Conservation (phyloP, 2,888 invertebrate species). For the Habroteleia sp. region DNA sequence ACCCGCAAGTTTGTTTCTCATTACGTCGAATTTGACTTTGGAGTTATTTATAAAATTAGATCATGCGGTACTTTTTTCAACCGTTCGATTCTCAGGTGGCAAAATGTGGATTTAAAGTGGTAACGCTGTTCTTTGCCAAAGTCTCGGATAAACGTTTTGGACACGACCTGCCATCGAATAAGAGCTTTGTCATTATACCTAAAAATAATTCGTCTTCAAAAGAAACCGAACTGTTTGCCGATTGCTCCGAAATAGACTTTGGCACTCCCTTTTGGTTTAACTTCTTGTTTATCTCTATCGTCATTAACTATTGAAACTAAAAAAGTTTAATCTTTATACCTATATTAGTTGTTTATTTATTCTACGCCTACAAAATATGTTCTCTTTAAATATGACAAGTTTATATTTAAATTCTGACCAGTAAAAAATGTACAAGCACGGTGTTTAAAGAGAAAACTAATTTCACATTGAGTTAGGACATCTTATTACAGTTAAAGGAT, state of each 20-base stretch:
- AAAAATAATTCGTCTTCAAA: conserved; percentile 43
- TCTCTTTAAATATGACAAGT: no score
- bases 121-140: conserved; percentile 29
- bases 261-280: not conserved
- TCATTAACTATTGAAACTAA: no score
- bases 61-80: conserved; percentile 35
- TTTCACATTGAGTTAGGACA: no score
- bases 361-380: no score
- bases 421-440: no score
- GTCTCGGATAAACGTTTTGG: conserved; percentile 44
- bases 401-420: no score
- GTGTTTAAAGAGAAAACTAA: no score
- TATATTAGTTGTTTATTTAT: no score
- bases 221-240: conserved; percentile 36
- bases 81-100: conserved; percentile 24
- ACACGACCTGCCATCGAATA: conserved; percentile 42
- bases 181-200: conserved; percentile 50
- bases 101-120: conserved; percentile 24
- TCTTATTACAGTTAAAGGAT: no score
- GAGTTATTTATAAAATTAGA: conserved; percentile 57
- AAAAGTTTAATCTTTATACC: no score
- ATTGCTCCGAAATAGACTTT: conserved; percentile 30
- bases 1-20: conserved; percentile 26
- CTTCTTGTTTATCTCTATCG: conserved; percentile 20
- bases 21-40: conserved; percentile 29